Percentiles rank a stretch among this genome's conserved stretches.
Conservation (phyloP, 2,797 vertebrate genomes). For the Pipistrellus pipistrellus region DNA sequence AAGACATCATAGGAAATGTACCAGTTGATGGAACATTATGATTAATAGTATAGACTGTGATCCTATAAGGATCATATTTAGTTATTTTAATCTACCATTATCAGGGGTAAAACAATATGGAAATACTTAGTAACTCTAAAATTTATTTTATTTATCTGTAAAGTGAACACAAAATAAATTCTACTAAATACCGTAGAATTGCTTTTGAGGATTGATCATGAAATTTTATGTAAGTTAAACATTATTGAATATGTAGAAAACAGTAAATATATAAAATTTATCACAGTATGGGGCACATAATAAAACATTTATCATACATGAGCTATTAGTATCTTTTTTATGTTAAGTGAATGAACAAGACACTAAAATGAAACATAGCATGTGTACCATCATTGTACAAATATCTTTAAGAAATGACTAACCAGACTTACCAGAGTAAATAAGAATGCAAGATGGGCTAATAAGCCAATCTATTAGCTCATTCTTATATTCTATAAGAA, state of each 20-base stretch:
- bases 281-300: neutral
- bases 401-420: conserved; percentile 16
- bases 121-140: conserved; percentile 14
- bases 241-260: neutral
- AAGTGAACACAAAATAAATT: conserved; percentile 18
- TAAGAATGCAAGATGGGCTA: neutral
- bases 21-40: neutral
- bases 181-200: conserved; percentile 5
- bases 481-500: neutral
- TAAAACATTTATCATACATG: conserved; percentile 19
- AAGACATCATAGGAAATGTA: neutral
- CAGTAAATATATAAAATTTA: neutral
- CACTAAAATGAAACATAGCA: neutral
- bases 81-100: neutral
- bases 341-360: conserved; percentile 19
- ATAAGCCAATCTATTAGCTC: neutral
- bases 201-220: neutral
- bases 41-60: neutral
- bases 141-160: conserved; percentile 46
- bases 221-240: conserved; percentile 26
- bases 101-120: neutral
- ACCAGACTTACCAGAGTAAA: neutral
- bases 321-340: neutral
- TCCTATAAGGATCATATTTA: neutral
- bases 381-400: neutral